A percentile compares a stretch with the other conserved stretches of the same genome.
phyloP scores from a whole-genome alignment of 2,888 invertebrate species.

The Harpalus rubripes region DNA sequence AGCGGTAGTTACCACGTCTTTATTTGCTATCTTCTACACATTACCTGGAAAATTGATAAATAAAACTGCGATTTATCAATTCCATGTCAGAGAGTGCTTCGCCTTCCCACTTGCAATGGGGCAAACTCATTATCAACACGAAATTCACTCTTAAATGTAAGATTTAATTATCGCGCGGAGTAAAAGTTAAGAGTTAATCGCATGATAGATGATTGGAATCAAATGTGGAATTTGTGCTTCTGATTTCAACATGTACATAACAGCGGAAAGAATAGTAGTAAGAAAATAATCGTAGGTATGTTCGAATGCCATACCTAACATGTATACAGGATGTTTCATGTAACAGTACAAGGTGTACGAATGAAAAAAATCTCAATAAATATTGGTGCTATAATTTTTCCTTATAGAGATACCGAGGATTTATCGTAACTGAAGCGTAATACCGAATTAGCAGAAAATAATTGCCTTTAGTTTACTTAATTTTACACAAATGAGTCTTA shows the following conservation, averaged over 20 bases:
- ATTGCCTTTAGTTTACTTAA: too few species aligned
- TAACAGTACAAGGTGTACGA: too few species aligned
- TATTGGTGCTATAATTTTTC: too few species aligned
- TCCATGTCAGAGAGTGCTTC: neutral
- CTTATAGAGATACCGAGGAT: too few species aligned
- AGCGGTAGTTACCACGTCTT: slow-evolving; percentile 33
- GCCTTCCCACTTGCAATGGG: neutral
- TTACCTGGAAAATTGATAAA: slow-evolving; percentile 47
- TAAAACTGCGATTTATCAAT: slow-evolving; percentile 52
- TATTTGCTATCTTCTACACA: slow-evolving; percentile 36
- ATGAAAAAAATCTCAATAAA: too few species aligned
- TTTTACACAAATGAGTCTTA: too few species aligned
- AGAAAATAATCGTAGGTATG: too few species aligned
- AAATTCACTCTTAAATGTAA: neutral
- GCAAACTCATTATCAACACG: slow-evolving; percentile 1
- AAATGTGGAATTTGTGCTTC: neutral
- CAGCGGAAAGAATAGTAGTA: too few species aligned
- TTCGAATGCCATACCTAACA: too few species aligned
- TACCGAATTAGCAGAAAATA: too few species aligned
- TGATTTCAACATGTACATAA: neutral
- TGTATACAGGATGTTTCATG: too few species aligned
- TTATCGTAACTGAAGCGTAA: too few species aligned
- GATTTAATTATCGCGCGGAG: neutral
- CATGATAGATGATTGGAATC: neutral
- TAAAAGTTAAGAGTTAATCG: neutral